Conservation (phyloP, 2,797 vertebrate genomes). For the Rhincodon typus region DNA sequence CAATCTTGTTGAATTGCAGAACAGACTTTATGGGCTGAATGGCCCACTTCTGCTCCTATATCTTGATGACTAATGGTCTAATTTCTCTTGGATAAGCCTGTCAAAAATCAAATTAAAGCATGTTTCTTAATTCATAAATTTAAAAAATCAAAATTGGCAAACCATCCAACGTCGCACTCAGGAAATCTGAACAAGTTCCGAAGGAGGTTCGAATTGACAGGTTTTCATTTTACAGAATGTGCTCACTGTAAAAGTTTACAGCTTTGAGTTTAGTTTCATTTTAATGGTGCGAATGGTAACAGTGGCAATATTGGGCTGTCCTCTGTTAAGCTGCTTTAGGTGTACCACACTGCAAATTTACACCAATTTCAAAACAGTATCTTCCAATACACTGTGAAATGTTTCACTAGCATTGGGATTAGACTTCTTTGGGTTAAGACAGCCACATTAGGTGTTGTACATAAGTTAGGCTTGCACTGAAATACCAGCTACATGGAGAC, state of each 20-base stretch:
- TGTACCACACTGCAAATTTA: background rate
- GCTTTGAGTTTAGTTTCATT: no score
- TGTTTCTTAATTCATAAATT: background rate
- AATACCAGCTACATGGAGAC: background rate
- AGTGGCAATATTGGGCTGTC: background rate
- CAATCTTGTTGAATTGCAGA: no score
- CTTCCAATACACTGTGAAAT: background rate
- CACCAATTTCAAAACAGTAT: background rate
- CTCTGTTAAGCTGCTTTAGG: background rate
- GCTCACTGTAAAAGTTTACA: no score
- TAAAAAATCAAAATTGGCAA: background rate
- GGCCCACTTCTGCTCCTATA: no score
- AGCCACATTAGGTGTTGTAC: slow-evolving; percentile 14
- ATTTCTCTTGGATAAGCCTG: background rate
- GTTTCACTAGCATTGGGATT: background rate
- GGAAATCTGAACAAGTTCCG: no score
- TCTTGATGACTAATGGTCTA: background rate
- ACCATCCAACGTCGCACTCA: no score
- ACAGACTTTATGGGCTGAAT: no score
- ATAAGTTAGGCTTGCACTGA: background rate
- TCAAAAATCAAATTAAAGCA: background rate
- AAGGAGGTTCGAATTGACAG: no score
- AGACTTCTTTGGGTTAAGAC: background rate
- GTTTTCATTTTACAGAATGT: no score
- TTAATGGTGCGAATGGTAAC: no score